Evolutionary conservation across 2,888 invertebrate genomes (phyloP).

Genomic region (Plebejus melissa): DNA sequence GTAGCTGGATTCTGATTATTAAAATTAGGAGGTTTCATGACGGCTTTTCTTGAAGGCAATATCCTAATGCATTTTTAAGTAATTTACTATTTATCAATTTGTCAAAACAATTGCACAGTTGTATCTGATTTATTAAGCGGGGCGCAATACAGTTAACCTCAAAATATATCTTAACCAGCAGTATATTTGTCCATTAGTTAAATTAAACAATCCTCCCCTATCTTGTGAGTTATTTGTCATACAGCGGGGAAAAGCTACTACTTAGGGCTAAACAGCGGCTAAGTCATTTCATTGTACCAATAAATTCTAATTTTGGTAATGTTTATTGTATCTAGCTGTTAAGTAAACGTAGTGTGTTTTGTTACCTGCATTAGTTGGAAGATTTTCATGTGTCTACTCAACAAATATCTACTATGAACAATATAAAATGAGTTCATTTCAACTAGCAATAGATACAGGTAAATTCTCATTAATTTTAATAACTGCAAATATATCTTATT

Average conservation of each 20-base stretch:
- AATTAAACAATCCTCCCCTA: constrained; percentile 72
- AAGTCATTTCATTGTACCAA: constrained; percentile 66
- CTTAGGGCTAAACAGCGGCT: constrained; percentile 64
- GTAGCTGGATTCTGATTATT: background rate
- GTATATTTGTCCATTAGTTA: constrained; percentile 70
- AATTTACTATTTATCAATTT: background rate
- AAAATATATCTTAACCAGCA: constrained; percentile 32
- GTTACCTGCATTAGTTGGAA: background rate
- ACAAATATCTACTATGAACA: background rate
- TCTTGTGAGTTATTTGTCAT: constrained; percentile 68
- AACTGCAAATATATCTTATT: background rate
- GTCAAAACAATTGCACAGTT: constrained; percentile 5
- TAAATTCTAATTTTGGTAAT: constrained; percentile 67
- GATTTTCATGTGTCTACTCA: background rate
- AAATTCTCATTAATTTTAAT: no score
- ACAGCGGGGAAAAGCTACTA: constrained; percentile 55
- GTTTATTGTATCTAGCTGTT: constrained; percentile 38
- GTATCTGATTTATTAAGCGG: constrained; percentile 5
- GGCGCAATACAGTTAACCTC: constrained; percentile 24
- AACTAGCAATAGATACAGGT: no score
- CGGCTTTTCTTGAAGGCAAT: background rate
- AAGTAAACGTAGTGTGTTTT: background rate
- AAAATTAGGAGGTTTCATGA: background rate
- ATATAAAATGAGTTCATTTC: background rate
- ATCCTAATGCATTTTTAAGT: background rate